Conservation (phyloP, 2,113 vertebrate genomes). For the Neodon shergylaensis region DNA sequence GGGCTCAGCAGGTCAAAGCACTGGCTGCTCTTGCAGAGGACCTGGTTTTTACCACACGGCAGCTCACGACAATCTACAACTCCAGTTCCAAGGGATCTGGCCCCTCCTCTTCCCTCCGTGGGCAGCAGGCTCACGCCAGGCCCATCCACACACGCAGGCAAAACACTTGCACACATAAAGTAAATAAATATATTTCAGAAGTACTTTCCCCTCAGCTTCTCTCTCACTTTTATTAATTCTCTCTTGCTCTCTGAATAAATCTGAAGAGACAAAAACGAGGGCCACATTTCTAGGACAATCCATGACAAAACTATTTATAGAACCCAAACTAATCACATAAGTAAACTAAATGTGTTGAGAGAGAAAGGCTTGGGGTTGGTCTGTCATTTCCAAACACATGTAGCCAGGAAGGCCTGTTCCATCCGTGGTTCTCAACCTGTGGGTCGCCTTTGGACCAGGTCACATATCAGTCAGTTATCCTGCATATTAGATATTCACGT, state of each 20-base stretch:
- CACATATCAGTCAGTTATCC: neutral
- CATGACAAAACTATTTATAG: neutral
- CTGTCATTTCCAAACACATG: slow-evolving; percentile 45
- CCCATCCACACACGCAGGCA: neutral
- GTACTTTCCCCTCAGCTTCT: neutral
- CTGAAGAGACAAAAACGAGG: neutral
- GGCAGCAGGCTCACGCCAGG: too few species aligned
- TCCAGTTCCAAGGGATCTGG: too few species aligned
- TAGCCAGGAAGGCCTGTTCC: slow-evolving; percentile 65
- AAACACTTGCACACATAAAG: too few species aligned
- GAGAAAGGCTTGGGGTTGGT: neutral
- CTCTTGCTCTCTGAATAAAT: slow-evolving; percentile 59
- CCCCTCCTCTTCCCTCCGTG: too few species aligned
- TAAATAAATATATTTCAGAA: neutral
- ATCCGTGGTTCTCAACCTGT: neutral
- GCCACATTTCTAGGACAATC: neutral
- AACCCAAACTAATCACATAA: slow-evolving; percentile 20
- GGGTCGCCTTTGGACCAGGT: neutral
- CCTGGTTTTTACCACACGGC: neutral
- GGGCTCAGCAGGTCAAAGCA: neutral
- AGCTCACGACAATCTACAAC: too few species aligned
- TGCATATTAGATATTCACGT: neutral
- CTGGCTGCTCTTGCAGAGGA: neutral
- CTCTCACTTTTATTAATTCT: slow-evolving; percentile 21
- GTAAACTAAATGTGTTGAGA: slow-evolving; percentile 64